Base-by-base conservation (phyloP, 1,140 invertebrate genomes). In the Drosophila lacertosa region DNA sequence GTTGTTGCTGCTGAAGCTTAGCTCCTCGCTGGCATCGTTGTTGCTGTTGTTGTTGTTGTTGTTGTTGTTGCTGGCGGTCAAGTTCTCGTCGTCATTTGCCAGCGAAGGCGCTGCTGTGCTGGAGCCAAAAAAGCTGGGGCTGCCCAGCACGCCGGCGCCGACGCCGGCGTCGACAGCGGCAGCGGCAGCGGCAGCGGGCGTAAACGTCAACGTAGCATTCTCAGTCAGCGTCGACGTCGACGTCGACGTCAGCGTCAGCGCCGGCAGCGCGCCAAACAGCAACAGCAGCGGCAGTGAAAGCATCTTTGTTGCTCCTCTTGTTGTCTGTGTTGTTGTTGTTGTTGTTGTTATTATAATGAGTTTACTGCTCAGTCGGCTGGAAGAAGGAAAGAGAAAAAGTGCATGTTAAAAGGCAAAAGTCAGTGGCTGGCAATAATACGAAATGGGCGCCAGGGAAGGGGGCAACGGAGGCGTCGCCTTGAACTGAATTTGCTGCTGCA, bases 401-500 rank as follows among this genome's bases (percentile, higher is more conserved):
- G 33, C 13, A 16, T 50, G 13, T 11, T 53, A 26, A 59, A 39
- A 26, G 29, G 44, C 33, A 33, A 65, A 71, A 57, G 45, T 37
- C 68, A 65, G 22, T 55, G 35, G 32, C 24, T 26, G 37, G 54
- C 40, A 54, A 45, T 35, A 50, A 54, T 11, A 11, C 3, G 37
- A 15, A 37, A 11, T 18, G 10, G 9, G 10, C 26, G 32, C 16
- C 9, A 39, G 24, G 33, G 0, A 7, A 15, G 39, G 9, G 15
- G 13, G 35, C 50, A 54, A 39, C 26, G 51, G 73, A 82, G 78
- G 79, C 74, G 79, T 82, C 66, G 78, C 78, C 78, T 82, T 82
- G 78, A 82, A 82, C 78, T 82, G 60, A 83, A 82, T 82, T 74
- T 69, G 26, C 53, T 69, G 26, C 53, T 65, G 73, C 66, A 44